These are phyloP conservation scores for Scleropages formosus DNA, from an alignment of 2,797 vertebrate species.

Conservation along the genomic window DNA sequence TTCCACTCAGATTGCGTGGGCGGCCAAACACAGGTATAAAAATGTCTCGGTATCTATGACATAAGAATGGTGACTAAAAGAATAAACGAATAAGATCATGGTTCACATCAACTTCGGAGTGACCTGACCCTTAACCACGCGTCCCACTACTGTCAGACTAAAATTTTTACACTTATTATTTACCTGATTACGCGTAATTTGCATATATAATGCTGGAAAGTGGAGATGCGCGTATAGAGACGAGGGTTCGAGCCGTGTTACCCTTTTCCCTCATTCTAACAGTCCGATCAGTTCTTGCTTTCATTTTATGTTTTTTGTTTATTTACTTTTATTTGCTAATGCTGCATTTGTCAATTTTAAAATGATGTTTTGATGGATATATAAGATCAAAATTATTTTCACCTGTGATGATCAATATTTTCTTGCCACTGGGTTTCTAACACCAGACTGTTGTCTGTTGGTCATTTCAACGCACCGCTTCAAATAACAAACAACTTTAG, in stretches of 20 bases:
- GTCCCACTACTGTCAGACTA: constrained; percentile 12
- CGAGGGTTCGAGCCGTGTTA: background rate
- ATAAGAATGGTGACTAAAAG: background rate
- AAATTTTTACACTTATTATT: constrained; percentile 21
- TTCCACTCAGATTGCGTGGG: no score
- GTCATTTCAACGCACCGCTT: constrained; percentile 44
- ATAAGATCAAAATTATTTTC: no score
- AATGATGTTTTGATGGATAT: no score
- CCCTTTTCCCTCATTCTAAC: background rate
- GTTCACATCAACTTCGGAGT: background rate
- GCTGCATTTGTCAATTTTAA: no score
- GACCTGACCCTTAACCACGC: background rate
- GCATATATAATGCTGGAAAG: constrained; percentile 16
- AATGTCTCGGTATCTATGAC: background rate
- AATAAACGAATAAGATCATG: constrained; percentile 9
- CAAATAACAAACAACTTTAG: constrained; percentile 26
- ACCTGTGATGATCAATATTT: constrained; percentile 28
- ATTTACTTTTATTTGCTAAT: no score
- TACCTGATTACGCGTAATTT: constrained; percentile 12
- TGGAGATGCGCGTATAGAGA: background rate
- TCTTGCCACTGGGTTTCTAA: constrained; percentile 45
- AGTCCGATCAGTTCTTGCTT: constrained; percentile 30
- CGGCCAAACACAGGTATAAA: background rate
- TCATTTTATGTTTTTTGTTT: no score
- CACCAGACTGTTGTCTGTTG: constrained; percentile 53